Conservation (phyloP, 1,140 invertebrate genomes). For the Macrotrachela quadricornifera region DNA sequence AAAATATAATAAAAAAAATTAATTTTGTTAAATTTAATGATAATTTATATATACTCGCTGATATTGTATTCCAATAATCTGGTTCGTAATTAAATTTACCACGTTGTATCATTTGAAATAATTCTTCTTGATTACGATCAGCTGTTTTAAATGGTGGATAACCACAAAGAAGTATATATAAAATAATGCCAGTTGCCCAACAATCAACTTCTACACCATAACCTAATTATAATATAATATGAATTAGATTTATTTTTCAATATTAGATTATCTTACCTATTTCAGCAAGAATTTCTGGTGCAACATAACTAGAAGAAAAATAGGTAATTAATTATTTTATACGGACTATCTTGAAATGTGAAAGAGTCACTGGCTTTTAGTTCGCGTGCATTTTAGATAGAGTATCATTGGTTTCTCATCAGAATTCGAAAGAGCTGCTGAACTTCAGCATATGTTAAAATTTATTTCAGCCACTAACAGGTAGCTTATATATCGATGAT, state of each 20-base stretch:
- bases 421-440: too few species aligned
- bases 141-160: conserved; percentile 52
- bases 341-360: too few species aligned
- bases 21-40: not conserved
- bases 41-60: conserved; percentile 43
- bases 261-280: conserved; percentile 51
- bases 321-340: too few species aligned
- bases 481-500: too few species aligned
- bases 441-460: too few species aligned
- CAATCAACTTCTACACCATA: conserved; percentile 57
- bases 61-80: conserved; percentile 77
- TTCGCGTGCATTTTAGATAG: too few species aligned
- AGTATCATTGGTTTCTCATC: too few species aligned
- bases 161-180: conserved; percentile 84
- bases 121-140: conserved; percentile 57
- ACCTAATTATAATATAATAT: conserved; percentile 33
- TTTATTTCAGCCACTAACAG: too few species aligned
- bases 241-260: not conserved
- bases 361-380: too few species aligned
- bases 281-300: conserved; percentile 87
- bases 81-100: conserved; percentile 78
- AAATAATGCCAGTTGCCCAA: conserved; percentile 88
- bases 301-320: conserved; percentile 46
- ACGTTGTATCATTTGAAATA: conserved; percentile 77
- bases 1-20: not conserved